Evolutionary conservation across 2,888 invertebrate species (phyloP), one percentile per base, ranked within the genome.

Genomic region (Ormia ochracea): DNA sequence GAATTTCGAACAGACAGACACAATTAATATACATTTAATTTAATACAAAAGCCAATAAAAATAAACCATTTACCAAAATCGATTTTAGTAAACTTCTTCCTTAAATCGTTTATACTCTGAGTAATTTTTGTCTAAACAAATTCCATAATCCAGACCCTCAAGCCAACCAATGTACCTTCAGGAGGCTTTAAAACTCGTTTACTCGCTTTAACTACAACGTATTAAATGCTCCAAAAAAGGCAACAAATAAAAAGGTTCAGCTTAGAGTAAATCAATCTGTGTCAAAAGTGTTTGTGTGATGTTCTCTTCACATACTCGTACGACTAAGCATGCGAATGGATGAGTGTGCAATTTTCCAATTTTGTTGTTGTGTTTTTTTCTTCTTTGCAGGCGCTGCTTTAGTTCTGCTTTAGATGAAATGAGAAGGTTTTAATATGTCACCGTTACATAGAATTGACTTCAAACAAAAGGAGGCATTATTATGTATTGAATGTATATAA

Each of bases 201-300:
- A 56, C 65, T 31, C 65, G 65, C 45, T 65, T 21, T 1, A 59
- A 41, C 19, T 70, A 1, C 1, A 69, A n/a, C 17, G n/a, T 21
- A 43, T 65, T 65, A 48, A 58, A 38, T 26, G 23, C 14, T 38
- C 36, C n/a, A 31, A 4, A 6, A 31, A 17, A 61, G 36, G 33
- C 28, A 74, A 41, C 48, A 58, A 48, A 17, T 58, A 61, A 73
- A 66, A 56, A 28, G 17, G 36, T 23, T 56, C 63, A 38, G 48
- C 38, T 72, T 45, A 12, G 19, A 65, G 52, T 79, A 70, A 80
- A 80, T 80, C 79, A 80, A 76, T 80, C 79, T 80, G 75, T 75
- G 79, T 76, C 79, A 72, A 80, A 74, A 72, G 59, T 72, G 54
- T 75, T 66, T 75, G 66, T 63, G 61, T 80, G 79, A 66, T 70